Evolutionary conservation across 2,888 invertebrate species (phyloP), one percentile per base, ranked within the genome.

Genomic region (Vesta saturnalis): DNA sequence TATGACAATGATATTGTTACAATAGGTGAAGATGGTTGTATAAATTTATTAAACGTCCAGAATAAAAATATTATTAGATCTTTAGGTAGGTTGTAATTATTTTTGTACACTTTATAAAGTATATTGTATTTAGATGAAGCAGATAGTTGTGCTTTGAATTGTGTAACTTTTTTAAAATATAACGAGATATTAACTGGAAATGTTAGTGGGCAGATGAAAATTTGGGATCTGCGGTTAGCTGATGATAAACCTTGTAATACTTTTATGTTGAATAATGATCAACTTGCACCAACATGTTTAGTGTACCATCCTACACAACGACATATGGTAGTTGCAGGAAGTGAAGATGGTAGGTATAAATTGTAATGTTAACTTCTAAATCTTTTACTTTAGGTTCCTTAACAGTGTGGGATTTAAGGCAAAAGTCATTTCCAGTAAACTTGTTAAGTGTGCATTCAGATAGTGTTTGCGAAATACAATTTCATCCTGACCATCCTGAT

Each of bases 331-430:
- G 82, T 95, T 0, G 94, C 94, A 0, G 97, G 96, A 23, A 92
- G 92, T 68, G 94, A 95, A 77, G 94, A 95, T 72, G 96, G 81
- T 79, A 75, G 19, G 16, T 1, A 21, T 12, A 4, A 6, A 49
- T 21, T 54, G 39, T 12, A 43, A 52, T 39, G 49, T 60, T 39
- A 47, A 64, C 19, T 56, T 46, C n/a, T 19, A 1, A 10, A 46
- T 6, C 10, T 66, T 60, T 10, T 49, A 46, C 23, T 74, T 68
- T 70, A 78, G 83, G 96, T 0, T 89, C 93, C 0, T 83, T 97
- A 22, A 94, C 94, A 0, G 90, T 96, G 1, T 97, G 96, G 96
- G 97, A 97, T 83, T 85, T 97, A 72, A 87, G 96, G 19, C 91
- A 94, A 77, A 92, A 94, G 66, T 90, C 90, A 1, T 94, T 90